A percentile compares a stretch with the other conserved stretches of the same genome.
These are phyloP conservation scores for Caracal caracal DNA, from an alignment of 2,113 vertebrate genomes.

Conservation along the genomic window DNA sequence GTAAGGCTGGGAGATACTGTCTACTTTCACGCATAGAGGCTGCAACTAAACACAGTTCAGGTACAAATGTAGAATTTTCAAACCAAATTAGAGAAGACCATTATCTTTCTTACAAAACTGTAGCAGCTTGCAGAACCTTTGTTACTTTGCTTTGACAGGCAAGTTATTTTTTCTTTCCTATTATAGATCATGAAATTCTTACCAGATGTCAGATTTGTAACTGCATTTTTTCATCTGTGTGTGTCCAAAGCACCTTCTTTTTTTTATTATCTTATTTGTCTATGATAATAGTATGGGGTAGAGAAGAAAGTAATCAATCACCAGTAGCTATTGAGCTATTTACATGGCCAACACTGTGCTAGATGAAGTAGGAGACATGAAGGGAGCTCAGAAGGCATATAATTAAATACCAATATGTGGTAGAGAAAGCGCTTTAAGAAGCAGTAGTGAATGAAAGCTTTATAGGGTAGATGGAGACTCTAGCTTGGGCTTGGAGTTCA, in stretches of 20 bases:
- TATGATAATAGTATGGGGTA: background rate
- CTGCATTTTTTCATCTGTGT: background rate
- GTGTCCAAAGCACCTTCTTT: background rate
- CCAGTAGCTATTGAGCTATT: background rate
- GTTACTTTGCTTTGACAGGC: slow-evolving; percentile 33
- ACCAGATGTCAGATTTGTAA: background rate
- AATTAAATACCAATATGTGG: background rate
- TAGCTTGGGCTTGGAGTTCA: background rate
- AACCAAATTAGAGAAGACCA: slow-evolving; percentile 2
- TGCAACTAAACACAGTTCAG: slow-evolving; percentile 15
- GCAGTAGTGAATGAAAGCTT: background rate
- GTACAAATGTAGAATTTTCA: slow-evolving; percentile 46
- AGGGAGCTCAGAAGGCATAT: background rate
- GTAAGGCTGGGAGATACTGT: background rate
- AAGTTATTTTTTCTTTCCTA: slow-evolving; percentile 1
- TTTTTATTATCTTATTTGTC: slow-evolving; percentile 40
- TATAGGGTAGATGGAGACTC: background rate
- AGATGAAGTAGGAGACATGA: background rate
- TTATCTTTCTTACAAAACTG: slow-evolving; percentile 27
- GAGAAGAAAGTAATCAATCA: slow-evolving; percentile 2
- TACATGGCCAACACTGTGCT: background rate
- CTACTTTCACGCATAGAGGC: slow-evolving; percentile 3
- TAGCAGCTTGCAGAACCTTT: slow-evolving; percentile 9
- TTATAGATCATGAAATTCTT: background rate
- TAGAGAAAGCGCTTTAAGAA: background rate